Base-by-base conservation (phyloP, 1,140 invertebrate genomes). In the Contarinia nasturtii region DNA sequence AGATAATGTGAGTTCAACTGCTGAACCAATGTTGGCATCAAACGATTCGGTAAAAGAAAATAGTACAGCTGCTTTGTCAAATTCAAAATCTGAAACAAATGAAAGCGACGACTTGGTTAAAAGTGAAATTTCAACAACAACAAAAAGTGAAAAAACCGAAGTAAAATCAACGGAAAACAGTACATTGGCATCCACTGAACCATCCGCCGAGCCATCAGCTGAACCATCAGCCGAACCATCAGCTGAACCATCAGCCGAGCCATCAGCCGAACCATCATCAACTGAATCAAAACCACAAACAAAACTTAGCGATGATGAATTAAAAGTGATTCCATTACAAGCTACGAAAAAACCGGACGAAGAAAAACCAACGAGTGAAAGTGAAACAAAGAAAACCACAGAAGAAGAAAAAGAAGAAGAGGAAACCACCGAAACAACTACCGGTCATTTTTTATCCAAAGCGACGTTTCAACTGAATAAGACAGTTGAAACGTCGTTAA, bases 231-330 rank as follows among this genome's bases (percentile, higher is more conserved):
- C 27, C 3, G 27, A 27, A 14, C 14, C 14, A 11, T 21, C 57
- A 2, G 58, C 37, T 53, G 34, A 57, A 57, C 37, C 12, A 27
- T 3, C 27, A 27, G 27, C 27, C 3, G 27, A 27, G 5, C 14
- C 14, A 11, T 21, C 57, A 2, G 58, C 37, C 51, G 34, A 57
- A 10, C 27, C 27, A 27, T 27, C 27, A 27, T 27, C 27, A 3
- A 27, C 27, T 27, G 27, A 27, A 10, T 3, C 57, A 59, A n/a
- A 50, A 63, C 65, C 5, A 45, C 3, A 15, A 2, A 19, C n/a
- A 42, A 54, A 44, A 40, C 48, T 19, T 42, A 48, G 34, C 47
- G 22, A 51, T 22, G 43, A 46, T 47, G 44, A 51, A 18, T 17
- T 42, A 33, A 49, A 43, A 20, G 47, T 41, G 12, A 40, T 34